Conservation (phyloP, 2,888 invertebrate genomes). For the Drosophila kanekoi region DNA sequence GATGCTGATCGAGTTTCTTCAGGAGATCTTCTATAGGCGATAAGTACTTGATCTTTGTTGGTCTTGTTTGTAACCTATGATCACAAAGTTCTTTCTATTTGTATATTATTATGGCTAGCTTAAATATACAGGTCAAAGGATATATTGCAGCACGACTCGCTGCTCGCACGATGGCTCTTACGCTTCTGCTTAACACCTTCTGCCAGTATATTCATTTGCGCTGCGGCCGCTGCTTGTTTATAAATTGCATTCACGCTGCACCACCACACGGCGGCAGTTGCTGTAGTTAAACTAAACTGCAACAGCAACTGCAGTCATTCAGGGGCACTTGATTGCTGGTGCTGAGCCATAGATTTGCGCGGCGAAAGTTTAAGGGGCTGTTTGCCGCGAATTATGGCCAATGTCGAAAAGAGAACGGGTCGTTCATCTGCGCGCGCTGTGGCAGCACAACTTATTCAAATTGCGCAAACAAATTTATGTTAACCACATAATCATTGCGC, state of each 20-base stretch:
- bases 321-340: slow-evolving; percentile 62
- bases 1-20: too few species aligned
- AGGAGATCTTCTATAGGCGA: too few species aligned
- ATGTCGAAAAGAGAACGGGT: slow-evolving; percentile 20
- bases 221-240: slow-evolving; percentile 36
- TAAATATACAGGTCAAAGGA: slow-evolving; percentile 5
- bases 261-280: slow-evolving; percentile 2
- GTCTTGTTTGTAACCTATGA: too few species aligned
- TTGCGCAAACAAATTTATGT: slow-evolving; percentile 72
- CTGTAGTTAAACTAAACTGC: slow-evolving; percentile 59
- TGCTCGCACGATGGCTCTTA: background rate
- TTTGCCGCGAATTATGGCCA: slow-evolving; percentile 30
- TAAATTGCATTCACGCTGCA: slow-evolving; percentile 60
- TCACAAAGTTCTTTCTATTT: background rate
- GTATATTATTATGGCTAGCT: background rate
- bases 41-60: too few species aligned
- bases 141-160: background rate
- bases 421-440: slow-evolving; percentile 12
- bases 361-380: slow-evolving; percentile 47
- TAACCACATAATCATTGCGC: slow-evolving; percentile 76
- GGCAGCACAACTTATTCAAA: slow-evolving; percentile 55
- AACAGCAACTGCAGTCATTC: slow-evolving; percentile 79
- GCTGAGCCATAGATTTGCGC: slow-evolving; percentile 46
- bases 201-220: slow-evolving; percentile 47
- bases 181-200: slow-evolving; percentile 20